Evolutionary conservation across 2,888 invertebrate species (phyloP), one percentile per base, ranked within the genome.

Genomic region (Agrypnus murinus): DNA sequence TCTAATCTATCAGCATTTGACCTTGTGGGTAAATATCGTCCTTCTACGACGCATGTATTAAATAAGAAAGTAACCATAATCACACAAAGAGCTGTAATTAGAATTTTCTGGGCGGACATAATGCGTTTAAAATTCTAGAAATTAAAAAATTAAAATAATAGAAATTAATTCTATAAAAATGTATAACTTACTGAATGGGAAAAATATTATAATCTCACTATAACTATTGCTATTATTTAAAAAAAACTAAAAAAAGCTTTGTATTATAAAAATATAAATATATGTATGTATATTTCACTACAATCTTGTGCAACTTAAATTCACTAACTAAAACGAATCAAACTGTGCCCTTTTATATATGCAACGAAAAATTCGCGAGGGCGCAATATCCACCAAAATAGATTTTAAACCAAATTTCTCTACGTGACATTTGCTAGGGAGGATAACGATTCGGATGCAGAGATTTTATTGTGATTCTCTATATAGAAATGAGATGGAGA

Each of bases 1-100:
- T 88, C 88, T 80, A 88, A 82, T 78, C 87, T 85, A 79, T 88
- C 88, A 64, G 85, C 85, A 77, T 86, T 86, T 74, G 86, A 85
- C 82, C 88, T 84, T 75, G 88, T 88, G 57, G 88, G 88, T 70
- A 88, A 82, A 77, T 88, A 88, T 78, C 88, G 84, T 66, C 82
- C 83, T 72, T 84, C 83, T 55, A 74, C 74, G 62, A 85, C 83
- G 84, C 84, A 83, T 80, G 84, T 83, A 82, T 86, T 84, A 83
- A 87, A 83, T 79, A 86, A 82, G 64, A 78, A 65, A 17, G 73
- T 68, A 48, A 74, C 68, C 14, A 74, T 72, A 62, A 78, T 36
- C 34, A 75, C 46, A 65, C 77, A 76, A 36, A 74, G 50, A 1
- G 69, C 45, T 12, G 71, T 62, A 12, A 70, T 53, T 17, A 69